Evolutionary conservation across 2,888 invertebrate species (phyloP), one percentile per base, ranked within the genome.

Genomic region (Drosophila emarginata): DNA sequence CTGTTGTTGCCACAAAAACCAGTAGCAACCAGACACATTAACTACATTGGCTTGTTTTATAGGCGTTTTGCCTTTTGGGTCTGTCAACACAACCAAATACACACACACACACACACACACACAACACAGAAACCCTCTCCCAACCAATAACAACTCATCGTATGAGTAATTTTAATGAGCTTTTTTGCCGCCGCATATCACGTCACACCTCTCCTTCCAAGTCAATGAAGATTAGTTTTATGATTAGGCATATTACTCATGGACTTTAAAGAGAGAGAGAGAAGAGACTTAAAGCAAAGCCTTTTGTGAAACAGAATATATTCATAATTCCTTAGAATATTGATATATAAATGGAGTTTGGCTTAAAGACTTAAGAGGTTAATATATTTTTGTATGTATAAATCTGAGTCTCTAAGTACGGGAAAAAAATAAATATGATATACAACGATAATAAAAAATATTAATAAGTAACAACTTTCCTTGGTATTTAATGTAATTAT

Each of bases 131-230:
- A 36, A 36, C 36, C 11, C 14, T 14, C 32, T 37, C 11, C 61
- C 60, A 14, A 61, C 11, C 11, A 9, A 18, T 21, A 45, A 45
- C 81, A 80, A 84, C 81, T 63, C 69, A 72, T 78, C 81, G 82
- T 72, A 82, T 83, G 86, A 69, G 65, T 76, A 70, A 82, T 82
- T 85, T 87, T 82, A 83, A 85, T 83, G 88, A 83, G 84, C 64
- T 71, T 86, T 78, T 80, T 80, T 40, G 66, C 66, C 80, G 73
- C 45, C 45, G 23, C 2, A 18, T 18, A 45, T 45, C 45, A 45
- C 18, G 18, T 45, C 21, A 1, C 18, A 45, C 45, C 14, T 11
- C 4, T 14, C 45, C 18, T 45, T 45, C 21, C 45, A 45, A 45
- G 11, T 45, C 45, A 45, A 45, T 76, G 69, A 63, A 83, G 86